Percentiles rank a stretch among this genome's conserved stretches.
Conservation (phyloP, 2,113 vertebrate species). For the Otolemur garnettii region DNA sequence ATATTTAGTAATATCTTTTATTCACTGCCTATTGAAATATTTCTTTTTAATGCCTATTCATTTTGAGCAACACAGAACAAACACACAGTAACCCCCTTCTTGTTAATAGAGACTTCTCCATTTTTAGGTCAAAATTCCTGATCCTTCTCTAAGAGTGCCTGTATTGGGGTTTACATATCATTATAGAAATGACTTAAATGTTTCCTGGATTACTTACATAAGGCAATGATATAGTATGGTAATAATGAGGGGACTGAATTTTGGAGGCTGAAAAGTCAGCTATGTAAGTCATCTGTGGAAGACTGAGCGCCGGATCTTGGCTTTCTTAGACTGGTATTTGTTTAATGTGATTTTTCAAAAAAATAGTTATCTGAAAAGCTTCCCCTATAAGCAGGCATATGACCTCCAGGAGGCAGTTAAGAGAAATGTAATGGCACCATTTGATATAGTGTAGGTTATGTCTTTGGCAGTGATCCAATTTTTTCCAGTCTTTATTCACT, state of each 20-base stretch:
- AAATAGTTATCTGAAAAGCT: constrained; percentile 45
- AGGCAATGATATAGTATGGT: constrained; percentile 17
- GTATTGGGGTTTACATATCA: constrained; percentile 71
- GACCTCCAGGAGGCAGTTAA: constrained; percentile 56
- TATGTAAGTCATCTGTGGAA: constrained; percentile 10
- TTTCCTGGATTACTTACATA: constrained; percentile 61
- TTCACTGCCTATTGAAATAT: constrained; percentile 72
- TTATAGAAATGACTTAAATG: constrained; percentile 35
- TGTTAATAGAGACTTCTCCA: neutral
- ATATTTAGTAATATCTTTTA: constrained; percentile 41
- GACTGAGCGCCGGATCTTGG: constrained; percentile 4
- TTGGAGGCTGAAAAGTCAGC: constrained; percentile 41
- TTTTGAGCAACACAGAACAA: constrained; percentile 58
- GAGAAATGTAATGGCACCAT: constrained; percentile 17
- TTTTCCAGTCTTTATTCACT: constrained; percentile 73
- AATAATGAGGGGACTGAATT: constrained; percentile 49
- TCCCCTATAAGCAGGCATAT: constrained; percentile 58
- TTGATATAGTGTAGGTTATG: constrained; percentile 64
- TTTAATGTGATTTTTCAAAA: constrained; percentile 69
- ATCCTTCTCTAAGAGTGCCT: constrained; percentile 17
- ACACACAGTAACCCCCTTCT: constrained; percentile 15
- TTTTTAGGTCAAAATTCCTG: neutral
- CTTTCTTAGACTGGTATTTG: constrained; percentile 68
- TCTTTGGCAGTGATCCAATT: constrained; percentile 67
- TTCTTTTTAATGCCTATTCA: constrained; percentile 73